Percentiles rank a stretch among this genome's conserved stretches.
Conservation (phyloP, 2,888 invertebrate genomes). For the Caenorhabditis sulstoni region DNA sequence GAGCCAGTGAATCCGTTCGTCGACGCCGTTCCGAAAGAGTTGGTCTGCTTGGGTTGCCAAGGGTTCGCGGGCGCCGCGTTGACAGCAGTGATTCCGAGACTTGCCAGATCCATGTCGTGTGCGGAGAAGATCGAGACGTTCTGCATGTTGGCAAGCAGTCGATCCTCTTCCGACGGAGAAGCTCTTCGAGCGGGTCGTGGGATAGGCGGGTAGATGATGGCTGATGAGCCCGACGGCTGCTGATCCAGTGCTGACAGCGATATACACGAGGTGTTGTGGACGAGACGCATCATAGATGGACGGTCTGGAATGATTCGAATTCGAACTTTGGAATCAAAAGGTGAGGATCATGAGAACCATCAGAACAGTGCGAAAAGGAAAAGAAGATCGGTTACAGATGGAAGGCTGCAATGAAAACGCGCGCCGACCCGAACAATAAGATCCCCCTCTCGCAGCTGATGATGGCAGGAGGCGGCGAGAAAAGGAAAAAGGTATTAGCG, state of each 20-base stretch:
- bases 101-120: slow-evolving; percentile 19
- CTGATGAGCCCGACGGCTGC: slow-evolving; percentile 40
- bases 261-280: slow-evolving; percentile 46
- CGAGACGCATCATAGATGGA: slow-evolving; percentile 52
- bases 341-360: not conserved
- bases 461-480: not conserved
- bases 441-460: slow-evolving; percentile 25
- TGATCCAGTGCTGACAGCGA: slow-evolving; percentile 49
- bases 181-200: slow-evolving; percentile 11
- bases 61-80: slow-evolving; percentile 11
- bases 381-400: slow-evolving; percentile 26
- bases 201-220: slow-evolving; percentile 29
- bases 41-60: slow-evolving; percentile 37
- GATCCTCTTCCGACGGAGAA: slow-evolving; percentile 23
- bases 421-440: not conserved
- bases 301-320: slow-evolving; percentile 16
- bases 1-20: slow-evolving; percentile 53
- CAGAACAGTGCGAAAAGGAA: slow-evolving; percentile 7
- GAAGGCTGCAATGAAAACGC: not conserved
- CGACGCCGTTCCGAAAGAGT: slow-evolving; percentile 38
- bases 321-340: not conserved
- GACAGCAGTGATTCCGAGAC: slow-evolving; percentile 33
- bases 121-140: slow-evolving; percentile 30
- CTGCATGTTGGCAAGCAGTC: slow-evolving; percentile 30
- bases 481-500: slow-evolving; percentile 19